Conservation (phyloP, 2,797 vertebrate species). For the Pseudochirops cupreus region DNA sequence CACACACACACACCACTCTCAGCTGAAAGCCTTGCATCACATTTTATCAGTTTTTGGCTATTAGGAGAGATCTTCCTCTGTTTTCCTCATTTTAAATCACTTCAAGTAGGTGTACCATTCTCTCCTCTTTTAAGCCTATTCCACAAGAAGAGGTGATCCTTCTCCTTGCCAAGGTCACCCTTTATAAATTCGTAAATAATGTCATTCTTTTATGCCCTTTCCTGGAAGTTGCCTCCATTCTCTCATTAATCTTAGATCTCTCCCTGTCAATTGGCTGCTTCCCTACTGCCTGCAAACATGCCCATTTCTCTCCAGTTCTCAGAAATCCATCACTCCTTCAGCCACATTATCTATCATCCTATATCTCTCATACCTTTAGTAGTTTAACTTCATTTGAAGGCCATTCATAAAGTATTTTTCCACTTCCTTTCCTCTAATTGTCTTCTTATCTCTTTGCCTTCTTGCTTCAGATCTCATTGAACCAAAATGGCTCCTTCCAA, state of each 20-base stretch:
- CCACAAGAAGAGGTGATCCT: neutral
- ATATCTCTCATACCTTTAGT: neutral
- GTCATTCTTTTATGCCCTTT: neutral
- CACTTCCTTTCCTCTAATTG: neutral
- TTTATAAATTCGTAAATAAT: neutral
- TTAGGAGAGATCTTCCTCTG: neutral
- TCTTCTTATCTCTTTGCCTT: neutral
- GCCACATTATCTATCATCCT: neutral
- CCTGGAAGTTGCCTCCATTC: neutral
- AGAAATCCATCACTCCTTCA: neutral
- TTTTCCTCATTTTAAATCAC: neutral
- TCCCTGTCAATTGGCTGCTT: neutral
- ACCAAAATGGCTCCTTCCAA: neutral
- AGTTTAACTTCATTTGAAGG: neutral
- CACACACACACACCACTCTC: neutral
- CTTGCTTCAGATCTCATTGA: neutral
- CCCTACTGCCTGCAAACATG: neutral
- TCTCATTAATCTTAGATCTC: neutral
- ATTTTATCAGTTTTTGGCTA: neutral
- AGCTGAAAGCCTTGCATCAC: neutral
- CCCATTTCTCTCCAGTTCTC: neutral
- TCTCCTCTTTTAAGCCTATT: neutral
- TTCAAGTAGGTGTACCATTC: neutral
- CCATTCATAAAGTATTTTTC: neutral
- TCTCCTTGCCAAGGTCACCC: neutral